These are phyloP conservation scores for Phrixothrix hirtus DNA, from an alignment of 2,888 invertebrate species.

Conservation along the genomic window DNA sequence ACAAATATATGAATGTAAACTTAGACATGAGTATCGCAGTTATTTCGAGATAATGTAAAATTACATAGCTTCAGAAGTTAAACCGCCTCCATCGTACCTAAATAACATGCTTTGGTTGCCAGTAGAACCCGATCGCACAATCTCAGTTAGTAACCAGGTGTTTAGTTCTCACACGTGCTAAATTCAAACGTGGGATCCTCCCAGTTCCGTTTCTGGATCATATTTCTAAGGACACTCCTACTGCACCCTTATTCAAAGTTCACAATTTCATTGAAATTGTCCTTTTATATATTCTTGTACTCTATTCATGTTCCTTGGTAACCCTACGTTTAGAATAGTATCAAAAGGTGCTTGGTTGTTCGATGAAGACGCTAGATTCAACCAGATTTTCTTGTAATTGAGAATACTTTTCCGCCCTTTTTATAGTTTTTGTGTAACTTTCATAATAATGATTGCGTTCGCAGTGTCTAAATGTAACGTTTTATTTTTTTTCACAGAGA, in stretches of 20 bases:
- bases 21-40: no score
- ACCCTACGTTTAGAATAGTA: slow-evolving; percentile 40
- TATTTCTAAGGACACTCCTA: slow-evolving; percentile 52
- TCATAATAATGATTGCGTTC: not conserved
- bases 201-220: slow-evolving; percentile 56
- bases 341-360: slow-evolving; percentile 31
- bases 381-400: slow-evolving; percentile 23
- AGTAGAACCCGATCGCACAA: slow-evolving; percentile 35
- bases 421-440: slow-evolving; percentile 6
- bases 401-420: slow-evolving; percentile 33
- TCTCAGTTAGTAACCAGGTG: slow-evolving; percentile 48
- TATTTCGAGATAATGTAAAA: slow-evolving; percentile 40
- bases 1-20: no score
- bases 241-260: slow-evolving; percentile 40
- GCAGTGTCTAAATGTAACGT: no score
- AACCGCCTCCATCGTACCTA: slow-evolving; percentile 39
- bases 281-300: slow-evolving; percentile 34
- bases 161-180: slow-evolving; percentile 56
- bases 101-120: slow-evolving; percentile 38
- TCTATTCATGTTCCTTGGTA: slow-evolving; percentile 33
- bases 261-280: slow-evolving; percentile 43
- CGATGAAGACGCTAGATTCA: slow-evolving; percentile 17
- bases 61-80: slow-evolving; percentile 40
- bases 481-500: no score
- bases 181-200: slow-evolving; percentile 45